A percentile compares a stretch with the other conserved stretches of the same genome.
phyloP scores from a whole-genome alignment of 2,113 vertebrate species.

The Eurystomus gularis region DNA sequence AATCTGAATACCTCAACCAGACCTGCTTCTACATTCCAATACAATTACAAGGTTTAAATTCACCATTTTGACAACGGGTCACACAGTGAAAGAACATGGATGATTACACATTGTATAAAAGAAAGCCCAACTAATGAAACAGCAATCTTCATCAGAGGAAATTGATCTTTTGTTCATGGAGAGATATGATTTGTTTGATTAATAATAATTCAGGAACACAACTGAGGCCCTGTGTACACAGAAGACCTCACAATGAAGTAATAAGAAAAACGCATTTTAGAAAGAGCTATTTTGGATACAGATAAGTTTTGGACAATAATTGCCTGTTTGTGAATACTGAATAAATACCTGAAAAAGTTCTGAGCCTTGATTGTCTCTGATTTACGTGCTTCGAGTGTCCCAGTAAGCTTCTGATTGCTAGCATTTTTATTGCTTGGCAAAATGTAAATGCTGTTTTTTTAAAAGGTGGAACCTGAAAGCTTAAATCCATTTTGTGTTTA shows the following conservation, averaged over 20 bases:
- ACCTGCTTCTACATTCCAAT: neutral
- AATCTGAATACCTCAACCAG: conserved; percentile 27
- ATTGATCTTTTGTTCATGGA: neutral
- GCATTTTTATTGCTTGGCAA: neutral
- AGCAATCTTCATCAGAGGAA: conserved; percentile 19
- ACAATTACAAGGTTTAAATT: conserved; percentile 50
- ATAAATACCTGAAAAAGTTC: neutral
- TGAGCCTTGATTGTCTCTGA: neutral
- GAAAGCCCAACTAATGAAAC: neutral
- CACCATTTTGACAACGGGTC: neutral
- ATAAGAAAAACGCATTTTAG: neutral
- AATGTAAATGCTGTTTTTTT: neutral
- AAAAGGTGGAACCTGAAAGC: neutral
- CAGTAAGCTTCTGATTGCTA: neutral
- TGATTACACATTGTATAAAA: neutral
- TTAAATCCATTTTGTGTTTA: neutral
- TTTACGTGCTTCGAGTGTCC: neutral
- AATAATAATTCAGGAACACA: neutral
- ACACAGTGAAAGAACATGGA: neutral
- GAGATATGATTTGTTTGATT: neutral
- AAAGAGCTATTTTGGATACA: neutral
- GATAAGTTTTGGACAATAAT: neutral
- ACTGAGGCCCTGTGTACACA: neutral
- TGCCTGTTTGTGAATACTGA: neutral
- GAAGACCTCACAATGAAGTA: neutral